These are phyloP conservation scores for Perizoma flavofasciatum DNA, from an alignment of 2,888 invertebrate genomes.

Conservation along the genomic window DNA sequence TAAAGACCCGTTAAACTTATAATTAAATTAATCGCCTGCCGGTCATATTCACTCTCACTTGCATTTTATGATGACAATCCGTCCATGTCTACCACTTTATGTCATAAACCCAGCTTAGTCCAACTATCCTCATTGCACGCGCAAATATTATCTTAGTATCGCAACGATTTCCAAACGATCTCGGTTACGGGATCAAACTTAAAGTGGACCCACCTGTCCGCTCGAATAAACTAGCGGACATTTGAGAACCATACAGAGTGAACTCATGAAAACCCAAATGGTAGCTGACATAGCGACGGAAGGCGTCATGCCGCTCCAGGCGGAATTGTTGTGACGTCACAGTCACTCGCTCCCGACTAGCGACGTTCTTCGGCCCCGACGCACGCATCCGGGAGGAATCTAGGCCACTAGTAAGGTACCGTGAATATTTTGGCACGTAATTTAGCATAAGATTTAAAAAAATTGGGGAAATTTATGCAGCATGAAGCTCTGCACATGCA, in stretches of 20 bases:
- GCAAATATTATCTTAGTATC: not conserved
- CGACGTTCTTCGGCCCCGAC: conserved; percentile 46
- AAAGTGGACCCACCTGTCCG: conserved; percentile 9
- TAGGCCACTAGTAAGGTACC: conserved; percentile 44
- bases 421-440: conserved; percentile 29
- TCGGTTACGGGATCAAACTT: conserved; percentile 12
- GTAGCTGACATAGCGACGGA: conserved; percentile 49
- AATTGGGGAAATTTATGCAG: conserved; percentile 1
- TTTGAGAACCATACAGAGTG: conserved; percentile 29
- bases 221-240: conserved; percentile 13
- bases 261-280: conserved; percentile 46
- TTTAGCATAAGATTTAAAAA: conserved; percentile 22
- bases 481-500: not conserved
- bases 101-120: not conserved
- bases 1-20: too few species aligned
- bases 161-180: not conserved
- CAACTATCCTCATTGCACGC: not conserved
- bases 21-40: too few species aligned
- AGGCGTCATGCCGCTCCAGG: conserved; percentile 46
- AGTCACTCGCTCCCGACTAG: conserved; percentile 45
- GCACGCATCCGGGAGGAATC: conserved; percentile 55
- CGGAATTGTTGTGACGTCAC: conserved; percentile 55
- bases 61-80: not conserved
- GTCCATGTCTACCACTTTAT: conserved; percentile 4
- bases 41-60: too few species aligned